Conservation (phyloP, 1,140 invertebrate genomes). For the Cataglyphis hispanica region DNA sequence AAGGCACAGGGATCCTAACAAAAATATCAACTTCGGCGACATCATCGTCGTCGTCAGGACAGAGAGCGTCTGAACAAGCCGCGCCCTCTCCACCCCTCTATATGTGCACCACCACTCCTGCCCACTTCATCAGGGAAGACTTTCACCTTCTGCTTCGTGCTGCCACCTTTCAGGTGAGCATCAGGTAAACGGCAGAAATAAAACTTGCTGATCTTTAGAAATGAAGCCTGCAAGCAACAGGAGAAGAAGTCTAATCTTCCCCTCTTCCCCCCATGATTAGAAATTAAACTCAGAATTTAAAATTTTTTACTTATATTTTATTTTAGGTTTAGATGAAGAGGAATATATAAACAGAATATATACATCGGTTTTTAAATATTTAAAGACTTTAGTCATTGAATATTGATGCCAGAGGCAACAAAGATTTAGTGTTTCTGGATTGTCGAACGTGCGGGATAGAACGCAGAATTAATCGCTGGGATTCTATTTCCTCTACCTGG, state of each 20-base stretch:
- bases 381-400: neutral
- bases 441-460: neutral
- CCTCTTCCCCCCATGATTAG: neutral
- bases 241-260: too few species aligned
- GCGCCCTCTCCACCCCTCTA: conserved; percentile 86
- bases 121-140: conserved; percentile 79
- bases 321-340: neutral
- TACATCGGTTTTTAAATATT: neutral
- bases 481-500: conserved; percentile 41
- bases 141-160: conserved; percentile 85
- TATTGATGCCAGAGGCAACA: neutral
- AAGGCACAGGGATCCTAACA: conserved; percentile 82
- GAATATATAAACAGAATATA: neutral
- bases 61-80: conserved; percentile 86
- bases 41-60: conserved; percentile 82
- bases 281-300: neutral
- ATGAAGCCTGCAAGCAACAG: neutral
- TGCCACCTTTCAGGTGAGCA: conserved; percentile 79
- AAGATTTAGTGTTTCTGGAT: too few species aligned
- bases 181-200: neutral
- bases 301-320: too few species aligned
- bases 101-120: conserved; percentile 86
- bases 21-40: conserved; percentile 84
- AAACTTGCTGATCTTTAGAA: neutral
- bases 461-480: conserved; percentile 33